Conservation (phyloP, 2,888 invertebrate genomes). For the Stenurella melanura region DNA sequence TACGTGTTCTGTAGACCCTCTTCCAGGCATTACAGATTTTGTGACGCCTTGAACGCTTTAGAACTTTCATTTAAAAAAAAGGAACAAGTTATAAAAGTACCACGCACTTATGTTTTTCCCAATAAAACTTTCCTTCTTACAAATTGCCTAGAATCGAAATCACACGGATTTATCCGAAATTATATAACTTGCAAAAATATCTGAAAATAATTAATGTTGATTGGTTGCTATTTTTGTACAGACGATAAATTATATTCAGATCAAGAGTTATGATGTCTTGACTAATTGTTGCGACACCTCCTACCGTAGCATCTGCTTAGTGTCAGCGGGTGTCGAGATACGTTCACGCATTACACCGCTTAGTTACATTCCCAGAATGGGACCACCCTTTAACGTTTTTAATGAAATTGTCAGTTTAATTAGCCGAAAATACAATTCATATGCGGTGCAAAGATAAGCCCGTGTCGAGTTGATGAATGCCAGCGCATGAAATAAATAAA, state of each 20-base stretch:
- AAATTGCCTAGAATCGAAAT: too few species aligned
- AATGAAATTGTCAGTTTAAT: constrained; percentile 12
- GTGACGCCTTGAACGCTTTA: too few species aligned
- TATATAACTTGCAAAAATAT: too few species aligned
- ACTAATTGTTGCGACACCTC: background rate
- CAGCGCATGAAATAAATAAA: constrained; percentile 48
- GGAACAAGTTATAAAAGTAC: too few species aligned
- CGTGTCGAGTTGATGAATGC: constrained; percentile 14
- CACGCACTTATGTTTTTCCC: too few species aligned
- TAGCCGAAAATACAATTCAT: constrained; percentile 7
- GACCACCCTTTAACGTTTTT: constrained; percentile 4
- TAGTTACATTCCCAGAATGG: background rate
- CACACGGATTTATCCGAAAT: too few species aligned
- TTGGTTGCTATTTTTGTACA: background rate
- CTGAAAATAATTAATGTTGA: too few species aligned
- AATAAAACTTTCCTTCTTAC: too few species aligned
- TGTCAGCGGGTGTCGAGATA: constrained; percentile 9
- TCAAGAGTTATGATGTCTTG: background rate
- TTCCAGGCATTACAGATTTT: too few species aligned
- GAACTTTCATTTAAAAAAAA: too few species aligned
- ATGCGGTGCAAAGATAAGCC: constrained; percentile 12
- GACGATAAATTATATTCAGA: background rate
- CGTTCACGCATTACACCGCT: background rate
- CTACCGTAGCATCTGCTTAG: constrained; percentile 9
- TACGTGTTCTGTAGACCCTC: too few species aligned